Base-by-base conservation (phyloP, 1,140 invertebrate species). In the Bombus sylvicola region DNA sequence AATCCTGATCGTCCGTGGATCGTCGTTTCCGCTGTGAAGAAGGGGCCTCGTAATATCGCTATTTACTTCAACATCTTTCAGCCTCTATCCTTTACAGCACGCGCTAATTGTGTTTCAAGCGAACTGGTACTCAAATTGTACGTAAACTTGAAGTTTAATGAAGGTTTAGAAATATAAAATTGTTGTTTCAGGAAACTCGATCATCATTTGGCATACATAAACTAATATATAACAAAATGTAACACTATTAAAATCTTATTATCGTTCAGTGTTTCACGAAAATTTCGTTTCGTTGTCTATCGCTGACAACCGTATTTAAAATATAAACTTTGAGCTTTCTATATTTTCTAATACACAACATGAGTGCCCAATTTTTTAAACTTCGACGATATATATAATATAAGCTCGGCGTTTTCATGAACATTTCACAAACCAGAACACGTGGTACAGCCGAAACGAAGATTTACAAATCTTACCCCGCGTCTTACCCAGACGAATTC, bases 1-100 rank as follows among this genome's bases (percentile, higher is more conserved):
- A 91, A 92, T 91, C 66, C 88, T 77, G 86, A 87, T 89, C 79
- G 88, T 73, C 41, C 34, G 66, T 68, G 82, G 59, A 87, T 89
- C 66, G 74, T 86, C 77, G 81, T 89, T 73, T 81, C 78, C 69
- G 74, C 57, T 41, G 43, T 62, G 77, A 43, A 66, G 66, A 71
- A 74, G 72, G 69, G 74, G 66, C 10, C 66, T 41, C 66, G 69
- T 28, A 47, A 71, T 34, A 39, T 22, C 57, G 31, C 28, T n/a
- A n/a, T 59, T 34, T 47, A 41, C 4, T 25, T 25, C 59, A n/a
- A 28, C 74, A 31, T 53, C 12, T 28, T 39, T 72, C 28, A 37
- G 22, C 6, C 9, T 41, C 5, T 41, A 39, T 10, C 28, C 4
- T 13, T 13, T 13, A 28, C 18, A 9, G 12, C 1, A 31, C 10